Evolutionary conservation across 2,888 invertebrate genomes (phyloP).

Genomic region (Rhamnusium bicolor): DNA sequence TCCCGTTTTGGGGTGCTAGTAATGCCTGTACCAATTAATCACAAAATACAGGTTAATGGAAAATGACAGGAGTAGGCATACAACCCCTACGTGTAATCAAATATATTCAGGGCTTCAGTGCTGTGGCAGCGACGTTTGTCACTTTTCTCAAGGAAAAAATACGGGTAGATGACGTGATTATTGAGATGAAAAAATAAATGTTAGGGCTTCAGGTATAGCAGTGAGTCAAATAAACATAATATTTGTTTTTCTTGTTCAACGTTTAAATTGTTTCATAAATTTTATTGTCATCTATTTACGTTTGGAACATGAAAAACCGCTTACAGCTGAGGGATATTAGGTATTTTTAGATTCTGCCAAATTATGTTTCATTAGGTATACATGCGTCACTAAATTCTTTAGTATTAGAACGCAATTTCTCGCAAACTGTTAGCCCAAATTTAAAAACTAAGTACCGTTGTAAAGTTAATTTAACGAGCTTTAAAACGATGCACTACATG

Average conservation of each 20-base stretch:
- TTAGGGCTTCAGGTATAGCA: neutral
- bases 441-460: no score
- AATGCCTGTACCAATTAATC: constrained; percentile 13
- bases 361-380: no score
- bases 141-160: neutral
- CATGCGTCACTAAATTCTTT: no score
- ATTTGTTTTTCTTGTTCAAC: neutral
- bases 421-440: no score
- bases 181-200: neutral
- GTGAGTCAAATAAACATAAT: neutral
- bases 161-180: neutral
- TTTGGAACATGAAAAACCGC: no score
- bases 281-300: no score
- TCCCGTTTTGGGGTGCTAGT: constrained; percentile 10
- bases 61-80: constrained; percentile 8
- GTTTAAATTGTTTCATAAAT: neutral
- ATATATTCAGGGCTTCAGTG: neutral
- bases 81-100: neutral
- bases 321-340: no score
- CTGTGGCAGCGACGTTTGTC: neutral
- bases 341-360: no score
- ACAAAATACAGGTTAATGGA: constrained; percentile 21
- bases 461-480: no score
- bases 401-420: no score
- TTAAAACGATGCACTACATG: no score